A percentile compares a stretch with the other conserved stretches of the same genome.
Conservation (phyloP, 1,140 invertebrate genomes). For the Parasteatoda tepidariorum region DNA sequence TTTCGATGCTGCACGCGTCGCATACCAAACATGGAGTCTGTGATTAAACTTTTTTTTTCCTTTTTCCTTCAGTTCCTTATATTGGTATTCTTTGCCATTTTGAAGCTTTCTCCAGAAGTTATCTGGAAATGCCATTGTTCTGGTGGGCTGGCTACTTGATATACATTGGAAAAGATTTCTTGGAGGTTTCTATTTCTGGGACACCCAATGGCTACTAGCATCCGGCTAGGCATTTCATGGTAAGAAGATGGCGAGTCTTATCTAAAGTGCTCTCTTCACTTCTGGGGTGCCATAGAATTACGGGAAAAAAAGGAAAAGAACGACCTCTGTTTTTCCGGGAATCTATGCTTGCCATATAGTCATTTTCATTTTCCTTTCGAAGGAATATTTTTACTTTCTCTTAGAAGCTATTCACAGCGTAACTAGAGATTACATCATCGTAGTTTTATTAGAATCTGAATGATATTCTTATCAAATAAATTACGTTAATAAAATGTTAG, state of each 20-base stretch:
- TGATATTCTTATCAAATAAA: too few species aligned
- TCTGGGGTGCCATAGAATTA: slow-evolving; percentile 5
- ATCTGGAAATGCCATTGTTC: slow-evolving; percentile 28
- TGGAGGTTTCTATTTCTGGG: slow-evolving; percentile 43
- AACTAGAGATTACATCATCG: too few species aligned
- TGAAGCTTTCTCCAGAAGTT: slow-evolving; percentile 8
- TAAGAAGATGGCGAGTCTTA: slow-evolving; percentile 2
- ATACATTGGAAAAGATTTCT: slow-evolving; percentile 47
- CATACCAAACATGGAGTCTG: slow-evolving; percentile 21
- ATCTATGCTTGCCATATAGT: too few species aligned
- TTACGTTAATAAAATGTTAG: too few species aligned
- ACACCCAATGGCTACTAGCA: neutral
- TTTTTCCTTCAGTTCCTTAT: neutral
- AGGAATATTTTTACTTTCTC: too few species aligned
- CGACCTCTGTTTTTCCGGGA: slow-evolving; percentile 30
- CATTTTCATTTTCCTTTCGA: too few species aligned
- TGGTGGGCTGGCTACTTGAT: slow-evolving; percentile 32
- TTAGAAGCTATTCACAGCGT: too few species aligned
- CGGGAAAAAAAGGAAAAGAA: too few species aligned
- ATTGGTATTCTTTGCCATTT: slow-evolving; percentile 49
- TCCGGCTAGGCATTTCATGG: slow-evolving; percentile 32
- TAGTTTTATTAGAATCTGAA: too few species aligned
- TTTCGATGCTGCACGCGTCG: slow-evolving; percentile 1
- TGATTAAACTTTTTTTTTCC: neutral
- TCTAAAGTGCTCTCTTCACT: slow-evolving; percentile 47